Evolutionary conservation across 2,797 vertebrate species (phyloP).

Genomic region (Hephaestus fuliginosus): DNA sequence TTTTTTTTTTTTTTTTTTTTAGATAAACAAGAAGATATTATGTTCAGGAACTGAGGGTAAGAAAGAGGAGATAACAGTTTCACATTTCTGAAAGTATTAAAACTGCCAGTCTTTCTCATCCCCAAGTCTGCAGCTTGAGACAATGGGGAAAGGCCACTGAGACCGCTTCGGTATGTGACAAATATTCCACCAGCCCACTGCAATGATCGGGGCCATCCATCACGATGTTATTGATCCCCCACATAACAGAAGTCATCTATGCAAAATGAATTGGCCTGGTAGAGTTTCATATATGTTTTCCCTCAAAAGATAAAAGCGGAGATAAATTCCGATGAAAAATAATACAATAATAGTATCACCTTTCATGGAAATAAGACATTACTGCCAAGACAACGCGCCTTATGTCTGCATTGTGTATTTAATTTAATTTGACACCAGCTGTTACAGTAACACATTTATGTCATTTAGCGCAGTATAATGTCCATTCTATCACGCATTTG

Average conservation of each 20-base stretch:
- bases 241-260: constrained; percentile 45
- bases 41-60: not conserved
- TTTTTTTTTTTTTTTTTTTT: not conserved
- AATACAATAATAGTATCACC: constrained; percentile 15
- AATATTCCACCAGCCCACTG: constrained; percentile 12
- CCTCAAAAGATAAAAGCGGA: constrained; percentile 33
- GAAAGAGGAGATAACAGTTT: constrained; percentile 12
- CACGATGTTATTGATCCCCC: constrained; percentile 63
- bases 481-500: constrained; percentile 46
- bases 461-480: constrained; percentile 40
- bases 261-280: constrained; percentile 50
- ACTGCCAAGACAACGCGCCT: not conserved
- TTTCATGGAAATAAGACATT: constrained; percentile 9
- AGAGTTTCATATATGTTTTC: constrained; percentile 40
- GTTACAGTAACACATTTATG: constrained; percentile 30
- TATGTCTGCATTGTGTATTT: constrained; percentile 1
- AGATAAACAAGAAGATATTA: constrained; percentile 18
- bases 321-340: constrained; percentile 49
- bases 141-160: constrained; percentile 12
- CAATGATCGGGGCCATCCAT: constrained; percentile 54
- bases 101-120: constrained; percentile 15
- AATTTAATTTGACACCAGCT: constrained; percentile 45
- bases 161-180: constrained; percentile 13
- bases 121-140: not conserved
- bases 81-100: constrained; percentile 31